Evolutionary conservation across 2,113 vertebrate species (phyloP).

Genomic region (Andinoacara biseriatus): DNA sequence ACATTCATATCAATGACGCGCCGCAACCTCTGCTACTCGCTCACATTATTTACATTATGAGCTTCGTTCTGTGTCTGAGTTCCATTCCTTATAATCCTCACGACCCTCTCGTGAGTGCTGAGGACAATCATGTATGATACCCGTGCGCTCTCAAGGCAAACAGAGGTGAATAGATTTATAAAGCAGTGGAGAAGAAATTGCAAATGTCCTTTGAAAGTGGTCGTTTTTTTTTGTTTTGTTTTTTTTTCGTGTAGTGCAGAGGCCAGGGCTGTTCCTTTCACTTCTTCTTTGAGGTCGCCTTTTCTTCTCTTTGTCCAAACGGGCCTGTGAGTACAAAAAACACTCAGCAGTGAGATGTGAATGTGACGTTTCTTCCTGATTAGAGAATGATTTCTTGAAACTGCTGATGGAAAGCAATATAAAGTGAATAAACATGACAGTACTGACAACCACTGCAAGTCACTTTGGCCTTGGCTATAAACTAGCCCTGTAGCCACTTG

Average conservation of each 20-base stretch:
- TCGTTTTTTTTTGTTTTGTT: background rate
- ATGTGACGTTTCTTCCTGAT: slow-evolving; percentile 33
- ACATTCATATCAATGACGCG: slow-evolving; percentile 68
- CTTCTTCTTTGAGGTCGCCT: slow-evolving; percentile 14
- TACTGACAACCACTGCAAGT: slow-evolving; percentile 46
- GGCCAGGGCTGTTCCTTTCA: slow-evolving; percentile 39
- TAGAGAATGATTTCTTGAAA: slow-evolving; percentile 5
- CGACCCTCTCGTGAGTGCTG: slow-evolving; percentile 8
- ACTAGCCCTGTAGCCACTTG: slow-evolving; percentile 63
- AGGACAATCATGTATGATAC: slow-evolving; percentile 24
- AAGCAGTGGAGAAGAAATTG: slow-evolving; percentile 27
- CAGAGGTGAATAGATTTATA: slow-evolving; percentile 27
- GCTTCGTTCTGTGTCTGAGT: slow-evolving; percentile 26
- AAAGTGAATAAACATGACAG: slow-evolving; percentile 52
- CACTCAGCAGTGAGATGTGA: slow-evolving; percentile 25
- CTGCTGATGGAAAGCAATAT: slow-evolving; percentile 45
- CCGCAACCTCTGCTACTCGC: slow-evolving; percentile 47
- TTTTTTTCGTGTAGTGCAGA: slow-evolving; percentile 4
- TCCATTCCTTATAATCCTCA: slow-evolving; percentile 43
- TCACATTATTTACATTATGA: slow-evolving; percentile 59
- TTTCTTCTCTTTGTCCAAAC: slow-evolving; percentile 19
- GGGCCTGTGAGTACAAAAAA: slow-evolving; percentile 9
- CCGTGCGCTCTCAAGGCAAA: slow-evolving; percentile 32
- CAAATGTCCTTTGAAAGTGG: slow-evolving; percentile 34
- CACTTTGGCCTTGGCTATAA: slow-evolving; percentile 60